These are phyloP conservation scores for Lamprologus lemairii DNA, from an alignment of 2,113 vertebrate genomes.

Conservation along the genomic window DNA sequence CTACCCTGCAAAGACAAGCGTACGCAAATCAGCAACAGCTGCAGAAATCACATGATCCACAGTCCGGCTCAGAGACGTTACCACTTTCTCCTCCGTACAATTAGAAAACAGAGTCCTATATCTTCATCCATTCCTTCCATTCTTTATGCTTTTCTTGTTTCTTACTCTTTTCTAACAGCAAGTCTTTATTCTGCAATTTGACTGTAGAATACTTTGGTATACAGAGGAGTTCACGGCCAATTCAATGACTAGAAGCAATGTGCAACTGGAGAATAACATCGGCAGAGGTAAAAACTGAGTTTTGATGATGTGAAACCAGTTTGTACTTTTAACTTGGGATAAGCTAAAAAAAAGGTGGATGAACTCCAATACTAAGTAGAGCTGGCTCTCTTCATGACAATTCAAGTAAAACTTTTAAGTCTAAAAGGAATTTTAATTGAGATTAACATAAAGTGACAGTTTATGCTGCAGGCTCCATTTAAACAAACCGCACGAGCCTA, in stretches of 20 bases:
- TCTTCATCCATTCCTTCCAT: neutral
- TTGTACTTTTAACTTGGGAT: neutral
- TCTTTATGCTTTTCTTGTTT: neutral
- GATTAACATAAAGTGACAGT: neutral
- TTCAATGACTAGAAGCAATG: neutral
- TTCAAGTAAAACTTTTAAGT: neutral
- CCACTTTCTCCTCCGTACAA: neutral
- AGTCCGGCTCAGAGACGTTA: slow-evolving; percentile 13
- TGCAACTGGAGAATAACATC: neutral
- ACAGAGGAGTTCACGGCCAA: neutral
- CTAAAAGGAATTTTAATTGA: neutral
- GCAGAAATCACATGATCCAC: slow-evolving; percentile 49
- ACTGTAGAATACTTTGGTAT: neutral
- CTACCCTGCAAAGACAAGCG: slow-evolving; percentile 68
- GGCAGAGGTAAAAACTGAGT: neutral
- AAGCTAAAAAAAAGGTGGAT: neutral
- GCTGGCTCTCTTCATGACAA: neutral
- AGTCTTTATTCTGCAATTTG: neutral
- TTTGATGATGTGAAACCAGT: neutral
- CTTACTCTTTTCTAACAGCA: neutral
- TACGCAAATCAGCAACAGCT: slow-evolving; percentile 44
- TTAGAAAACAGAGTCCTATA: neutral
- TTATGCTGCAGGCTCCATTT: neutral
- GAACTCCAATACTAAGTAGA: neutral
- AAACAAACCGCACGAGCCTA: neutral